Base-by-base conservation (phyloP, 1,140 invertebrate species). In the Holcopasites calliopsidis region DNA sequence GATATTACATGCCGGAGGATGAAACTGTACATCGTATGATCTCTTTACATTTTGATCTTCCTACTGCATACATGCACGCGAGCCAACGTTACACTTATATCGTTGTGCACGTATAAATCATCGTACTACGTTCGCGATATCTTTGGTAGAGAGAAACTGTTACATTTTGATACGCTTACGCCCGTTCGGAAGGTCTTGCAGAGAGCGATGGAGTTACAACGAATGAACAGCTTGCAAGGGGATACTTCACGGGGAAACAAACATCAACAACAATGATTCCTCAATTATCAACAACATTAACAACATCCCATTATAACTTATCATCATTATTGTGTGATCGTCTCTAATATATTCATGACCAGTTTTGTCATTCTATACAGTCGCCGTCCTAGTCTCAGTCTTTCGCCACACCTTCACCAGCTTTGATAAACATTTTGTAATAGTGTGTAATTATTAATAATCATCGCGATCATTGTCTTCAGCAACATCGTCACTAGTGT, bases 201-300 rank as follows among this genome's bases (percentile, higher is more conserved):
- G 70, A 80, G 76, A 78, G 57, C 50, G 61, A 80, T 70, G 80
- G 69, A 85, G 40, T 52, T 88, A 88, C 72, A 76, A 87, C 83
- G 77, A 88, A 82, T 83, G 80, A 85, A 83, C 68, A 87, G 71
- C 60, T 86, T 87, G 84, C 75, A 77, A 70, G 66, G 49, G 80
- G 74, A 57, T 87, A 85, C 62, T 86, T 86, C 60, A 84, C 76
- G 74, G 86, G 82, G 80, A 88, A 88, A 88, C 87, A 88, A 88
- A 88, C 87, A 88, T 88, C 79, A 88, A 88, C 84, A 88, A 88
- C 85, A 87, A 86, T 87, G 87, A 88, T 88, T 82, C 79, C 61
- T 87, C 83, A 86, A 86, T 47, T 87, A 88, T 88, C 79, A 88
- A 88, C 87, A 88, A 87, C 85, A 88, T 88, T 88, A 88, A 88